Conservation (phyloP, 2,797 vertebrate genomes). For the Molossus alvarezi region DNA sequence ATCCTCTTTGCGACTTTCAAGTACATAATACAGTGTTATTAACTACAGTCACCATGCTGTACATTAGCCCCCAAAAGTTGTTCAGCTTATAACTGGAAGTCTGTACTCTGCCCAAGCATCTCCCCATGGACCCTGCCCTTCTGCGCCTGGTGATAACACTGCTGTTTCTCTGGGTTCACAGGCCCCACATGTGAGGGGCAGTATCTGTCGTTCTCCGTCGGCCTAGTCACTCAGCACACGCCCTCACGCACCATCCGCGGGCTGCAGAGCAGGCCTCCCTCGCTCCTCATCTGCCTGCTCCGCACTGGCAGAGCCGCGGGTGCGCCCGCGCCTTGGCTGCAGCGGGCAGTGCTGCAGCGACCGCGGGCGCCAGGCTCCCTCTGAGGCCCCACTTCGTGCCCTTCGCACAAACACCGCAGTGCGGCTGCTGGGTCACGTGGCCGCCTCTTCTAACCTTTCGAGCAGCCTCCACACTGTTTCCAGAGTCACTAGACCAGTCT, state of each 20-base stretch:
- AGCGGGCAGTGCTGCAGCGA: not conserved
- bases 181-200: too few species aligned
- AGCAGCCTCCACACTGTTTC: not conserved
- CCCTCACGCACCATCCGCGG: not conserved
- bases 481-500: not conserved
- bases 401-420: not conserved
- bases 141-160: too few species aligned
- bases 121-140: not conserved
- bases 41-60: not conserved
- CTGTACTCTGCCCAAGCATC: not conserved
- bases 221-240: not conserved
- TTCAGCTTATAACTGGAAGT: not conserved
- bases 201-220: not conserved
- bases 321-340: not conserved
- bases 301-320: not conserved
- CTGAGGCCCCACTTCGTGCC: not conserved
- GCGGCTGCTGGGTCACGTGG: not conserved
- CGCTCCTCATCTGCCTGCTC: not conserved
- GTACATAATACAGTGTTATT: not conserved
- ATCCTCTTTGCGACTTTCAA: not conserved
- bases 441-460: not conserved
- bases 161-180: not conserved
- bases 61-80: not conserved
- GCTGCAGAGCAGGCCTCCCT: not conserved
- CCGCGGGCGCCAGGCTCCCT: not conserved